Percentiles rank a stretch among this genome's conserved stretches.
These are phyloP conservation scores for Gallinago jamesoni DNA, from an alignment of 2,113 vertebrate species.

Conservation along the genomic window DNA sequence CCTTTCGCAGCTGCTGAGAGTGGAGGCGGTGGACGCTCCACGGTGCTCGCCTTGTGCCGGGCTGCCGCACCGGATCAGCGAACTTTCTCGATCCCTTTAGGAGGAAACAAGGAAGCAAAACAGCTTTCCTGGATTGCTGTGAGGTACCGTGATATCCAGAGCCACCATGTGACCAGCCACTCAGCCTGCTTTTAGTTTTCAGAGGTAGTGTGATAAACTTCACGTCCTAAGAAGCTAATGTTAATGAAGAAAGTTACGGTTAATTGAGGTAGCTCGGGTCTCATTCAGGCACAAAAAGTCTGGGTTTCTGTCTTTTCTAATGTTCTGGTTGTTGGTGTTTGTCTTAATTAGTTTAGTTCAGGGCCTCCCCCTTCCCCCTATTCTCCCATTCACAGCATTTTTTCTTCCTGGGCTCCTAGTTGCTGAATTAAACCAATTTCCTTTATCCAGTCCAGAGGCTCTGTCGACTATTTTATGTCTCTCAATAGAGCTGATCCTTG, in stretches of 20 bases:
- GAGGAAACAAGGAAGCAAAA: not conserved
- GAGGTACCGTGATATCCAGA: not conserved
- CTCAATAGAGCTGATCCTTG: too few relatives aligned
- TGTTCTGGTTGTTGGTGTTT: not conserved
- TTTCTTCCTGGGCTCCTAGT: not conserved
- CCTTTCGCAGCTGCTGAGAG: accelerated
- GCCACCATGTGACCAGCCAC: accelerated
- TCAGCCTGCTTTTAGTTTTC: not conserved
- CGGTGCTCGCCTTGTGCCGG: accelerated
- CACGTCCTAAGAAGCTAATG: not conserved
- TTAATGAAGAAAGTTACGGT: not conserved
- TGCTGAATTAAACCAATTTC: not conserved
- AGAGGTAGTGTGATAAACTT: not conserved
- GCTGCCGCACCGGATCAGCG: accelerated
- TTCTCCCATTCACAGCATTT: not conserved
- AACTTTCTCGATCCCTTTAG: not conserved
- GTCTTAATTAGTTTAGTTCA: not conserved
- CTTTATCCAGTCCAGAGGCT: not conserved
- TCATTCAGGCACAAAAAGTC: not conserved
- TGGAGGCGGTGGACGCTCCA: accelerated
- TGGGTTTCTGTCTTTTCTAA: not conserved
- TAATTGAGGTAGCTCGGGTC: too few relatives aligned
- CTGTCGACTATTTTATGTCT: not conserved
- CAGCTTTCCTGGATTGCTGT: not conserved
- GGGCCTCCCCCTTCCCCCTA: accelerated